These are phyloP conservation scores for Ips nitidus DNA, from an alignment of 1,140 invertebrate genomes.

Conservation along the genomic window DNA sequence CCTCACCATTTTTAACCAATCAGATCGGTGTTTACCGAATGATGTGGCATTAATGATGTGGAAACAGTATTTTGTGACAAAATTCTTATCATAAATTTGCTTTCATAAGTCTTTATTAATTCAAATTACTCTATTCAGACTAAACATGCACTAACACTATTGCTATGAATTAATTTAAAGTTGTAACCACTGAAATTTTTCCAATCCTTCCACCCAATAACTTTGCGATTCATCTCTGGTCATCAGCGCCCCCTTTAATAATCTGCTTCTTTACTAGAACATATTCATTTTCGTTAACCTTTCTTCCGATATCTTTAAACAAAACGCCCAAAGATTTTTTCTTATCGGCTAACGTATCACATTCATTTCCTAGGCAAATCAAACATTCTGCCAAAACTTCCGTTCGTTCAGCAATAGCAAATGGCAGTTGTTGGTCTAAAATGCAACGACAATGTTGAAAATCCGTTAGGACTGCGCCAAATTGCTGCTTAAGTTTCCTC, in stretches of 20 bases:
- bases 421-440: constrained; percentile 39
- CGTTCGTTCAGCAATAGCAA: constrained; percentile 34
- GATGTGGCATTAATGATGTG: no score
- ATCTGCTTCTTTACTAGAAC: constrained; percentile 19
- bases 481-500: constrained; percentile 44
- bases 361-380: constrained; percentile 33
- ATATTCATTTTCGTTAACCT: constrained; percentile 18
- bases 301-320: constrained; percentile 12
- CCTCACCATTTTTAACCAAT: no score
- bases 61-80: no score
- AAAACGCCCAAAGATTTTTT: not conserved
- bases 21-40: no score
- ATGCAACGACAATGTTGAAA: constrained; percentile 44
- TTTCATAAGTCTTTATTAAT: no score
- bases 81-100: no score
- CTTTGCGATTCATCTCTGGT: not conserved
- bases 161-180: no score
- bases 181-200: no score
- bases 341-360: constrained; percentile 12
- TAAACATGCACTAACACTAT: no score
- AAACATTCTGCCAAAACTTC: constrained; percentile 40
- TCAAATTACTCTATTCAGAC: no score
- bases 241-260: constrained; percentile 2
- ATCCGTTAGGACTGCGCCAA: constrained; percentile 43
- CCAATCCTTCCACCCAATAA: no score